Percentiles rank a stretch among this genome's conserved stretches.
phyloP scores from a whole-genome alignment of 1,140 invertebrate genomes.

The Sweltsa coloradensis region DNA sequence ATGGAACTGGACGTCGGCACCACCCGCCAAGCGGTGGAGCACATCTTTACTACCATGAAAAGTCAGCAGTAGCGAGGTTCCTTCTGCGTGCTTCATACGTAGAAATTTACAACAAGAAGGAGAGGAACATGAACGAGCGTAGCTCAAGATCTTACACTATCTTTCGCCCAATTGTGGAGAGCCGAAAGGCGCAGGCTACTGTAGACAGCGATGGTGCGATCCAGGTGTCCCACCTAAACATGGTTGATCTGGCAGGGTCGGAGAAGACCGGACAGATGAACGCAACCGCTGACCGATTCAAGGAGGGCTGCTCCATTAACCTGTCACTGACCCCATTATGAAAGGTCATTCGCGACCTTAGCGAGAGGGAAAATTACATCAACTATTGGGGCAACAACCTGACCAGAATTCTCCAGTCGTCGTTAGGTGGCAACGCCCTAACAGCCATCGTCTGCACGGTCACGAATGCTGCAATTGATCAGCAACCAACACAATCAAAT shows the following conservation, averaged over 20 bases:
- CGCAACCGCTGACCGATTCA: conserved; percentile 50
- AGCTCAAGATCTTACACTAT: conserved; percentile 70
- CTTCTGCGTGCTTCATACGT: conserved; percentile 61
- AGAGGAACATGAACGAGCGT: conserved; percentile 67
- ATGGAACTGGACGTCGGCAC: conserved; percentile 55
- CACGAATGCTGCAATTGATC: conserved; percentile 56
- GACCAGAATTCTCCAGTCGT: conserved; percentile 69
- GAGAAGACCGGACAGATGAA: conserved; percentile 61
- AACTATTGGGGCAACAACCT: conserved; percentile 76
- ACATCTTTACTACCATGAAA: conserved; percentile 62
- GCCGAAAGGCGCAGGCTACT: conserved; percentile 23
- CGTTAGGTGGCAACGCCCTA: conserved; percentile 75
- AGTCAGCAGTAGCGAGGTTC: conserved; percentile 47
- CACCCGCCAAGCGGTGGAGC: conserved; percentile 50
- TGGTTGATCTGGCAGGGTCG: conserved; percentile 80
- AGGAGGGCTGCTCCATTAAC: conserved; percentile 79
- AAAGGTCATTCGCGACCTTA: conserved; percentile 66
- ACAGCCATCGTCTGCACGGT: conserved; percentile 78
- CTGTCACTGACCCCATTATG: conserved; percentile 58
- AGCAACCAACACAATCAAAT: too few relatives aligned
- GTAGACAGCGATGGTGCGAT: conserved; percentile 38
- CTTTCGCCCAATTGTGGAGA: conserved; percentile 40
- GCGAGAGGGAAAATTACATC: conserved; percentile 41
- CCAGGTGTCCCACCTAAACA: conserved; percentile 58
- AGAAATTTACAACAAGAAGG: conserved; percentile 72